A percentile compares a stretch with the other conserved stretches of the same genome.
phyloP scores from a whole-genome alignment of 2,888 invertebrate genomes.

The Brachyopa scutellaris region DNA sequence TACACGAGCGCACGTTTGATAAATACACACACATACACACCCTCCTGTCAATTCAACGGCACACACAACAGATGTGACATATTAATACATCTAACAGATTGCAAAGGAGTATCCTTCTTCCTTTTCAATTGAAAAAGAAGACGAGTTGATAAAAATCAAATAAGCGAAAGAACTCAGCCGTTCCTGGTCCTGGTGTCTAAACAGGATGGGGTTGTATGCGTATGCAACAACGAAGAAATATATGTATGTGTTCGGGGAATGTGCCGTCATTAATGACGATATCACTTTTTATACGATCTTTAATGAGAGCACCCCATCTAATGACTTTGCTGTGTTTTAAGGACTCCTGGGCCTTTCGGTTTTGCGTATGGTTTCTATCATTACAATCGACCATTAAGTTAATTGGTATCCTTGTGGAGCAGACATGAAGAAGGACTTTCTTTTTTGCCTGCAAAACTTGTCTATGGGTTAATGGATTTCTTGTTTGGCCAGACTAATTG shows the following conservation, averaged over 20 bases:
- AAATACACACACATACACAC: no score
- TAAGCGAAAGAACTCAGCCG: constrained; percentile 26
- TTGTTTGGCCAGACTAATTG: constrained; percentile 30
- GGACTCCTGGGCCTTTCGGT: background rate
- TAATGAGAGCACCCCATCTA: constrained; percentile 16
- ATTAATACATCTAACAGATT: constrained; percentile 20
- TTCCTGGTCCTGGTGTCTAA: background rate
- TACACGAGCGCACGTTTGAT: background rate
- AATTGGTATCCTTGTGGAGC: constrained; percentile 21
- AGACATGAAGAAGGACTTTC: background rate
- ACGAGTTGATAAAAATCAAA: constrained; percentile 51
- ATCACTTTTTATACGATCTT: constrained; percentile 29
- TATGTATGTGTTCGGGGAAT: constrained; percentile 11
- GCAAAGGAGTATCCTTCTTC: background rate
- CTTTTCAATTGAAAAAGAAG: constrained; percentile 34
- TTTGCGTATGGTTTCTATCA: constrained; percentile 33
- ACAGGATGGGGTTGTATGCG: background rate
- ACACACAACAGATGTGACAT: constrained; percentile 21
- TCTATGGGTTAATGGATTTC: constrained; percentile 18
- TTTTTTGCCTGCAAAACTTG: background rate
- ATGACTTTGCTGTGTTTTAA: constrained; percentile 20
- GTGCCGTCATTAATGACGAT: constrained; percentile 37
- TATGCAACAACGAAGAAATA: background rate
- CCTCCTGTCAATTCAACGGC: constrained; percentile 8
- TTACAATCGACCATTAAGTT: constrained; percentile 34